Evolutionary conservation across 2,113 vertebrate genomes (phyloP), one percentile per base, ranked within the genome.

Genomic region (Oriolus oriolus): DNA sequence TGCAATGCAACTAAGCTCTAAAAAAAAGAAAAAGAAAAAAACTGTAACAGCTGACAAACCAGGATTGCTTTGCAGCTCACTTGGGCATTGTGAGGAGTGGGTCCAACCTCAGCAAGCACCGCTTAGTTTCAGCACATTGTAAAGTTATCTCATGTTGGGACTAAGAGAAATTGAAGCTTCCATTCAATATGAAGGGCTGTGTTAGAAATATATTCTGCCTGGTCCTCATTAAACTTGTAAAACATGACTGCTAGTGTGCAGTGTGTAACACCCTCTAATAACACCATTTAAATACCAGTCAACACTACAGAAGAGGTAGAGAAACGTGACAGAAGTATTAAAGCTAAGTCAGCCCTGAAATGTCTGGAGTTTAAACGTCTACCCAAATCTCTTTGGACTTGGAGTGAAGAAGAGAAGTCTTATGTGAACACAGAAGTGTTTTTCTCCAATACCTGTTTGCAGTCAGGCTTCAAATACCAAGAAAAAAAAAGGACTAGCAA

Each of bases 221-320:
- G 56, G 44, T 81, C 87, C 92, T 94, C 91, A 57, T 93, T 89
- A 89, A 92, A 82, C 53, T 94, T 93, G 79, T 88, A 94, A 89
- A 96, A 87, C 69, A 41, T 49, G 64, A 82, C 39, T 82, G 74
- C 81, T 50, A 20, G 61, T 82, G 56, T 69, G 84, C 74, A 79
- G 70, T 27, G 39, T 16, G 8, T 89, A 94, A 64, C 77, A 84
- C 44, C 26, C 45, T 69, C 84, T 94, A 84, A 91, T 45, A 93
- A 78, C 81, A 93, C 41, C 35, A 64, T 89, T 95, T 71, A 95
- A 92, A 92, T n/a, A 89, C 39, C 66, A 84, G 49, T 53, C 87
- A 91, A 57, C 52, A 76, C 65, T 82, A 89, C 0, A 82, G 87
- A 71, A 82, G 50, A 93, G 65, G 65, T 42, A 91, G 78, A 69